Evolutionary conservation across 2,888 invertebrate species (phyloP), one percentile per base, ranked within the genome.

Genomic region (Pollenia angustigena): DNA sequence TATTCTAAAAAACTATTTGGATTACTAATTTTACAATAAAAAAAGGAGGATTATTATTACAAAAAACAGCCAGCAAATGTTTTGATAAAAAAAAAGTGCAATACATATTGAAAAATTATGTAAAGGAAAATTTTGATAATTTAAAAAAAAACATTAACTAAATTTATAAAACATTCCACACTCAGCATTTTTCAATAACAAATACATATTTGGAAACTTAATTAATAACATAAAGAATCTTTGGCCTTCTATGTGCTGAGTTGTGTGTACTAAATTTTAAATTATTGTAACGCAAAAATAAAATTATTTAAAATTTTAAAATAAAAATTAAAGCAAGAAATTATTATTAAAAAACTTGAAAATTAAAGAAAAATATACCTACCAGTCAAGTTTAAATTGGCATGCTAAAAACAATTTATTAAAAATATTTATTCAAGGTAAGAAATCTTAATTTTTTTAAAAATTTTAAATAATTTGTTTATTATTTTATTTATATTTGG

Each of bases 181-280:
- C 84, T 87, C 80, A 79, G 83, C 76, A 32, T 32, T 68, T 71
- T 74, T 66, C 54, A 58, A 50, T n/a, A 50, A 64, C 81, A 76
- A 75, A 50, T 78, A 75, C n/a, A 40, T 40, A 58, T 79, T 80
- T 80, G 23, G 72, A 50, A 62, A 52, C 48, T 54, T 52, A 40
- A 48, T 64, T 64, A 54, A 14, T 32, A 46, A 50, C 32, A 4
- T 7, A 50, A 46, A 64, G 32, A 42, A 52, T 75, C 10, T 81
- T 81, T 88, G 69, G 80, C 82, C 78, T 80, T 84, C 60, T 58
- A 16, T 79, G 83, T 76, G 81, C 89, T 89, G 88, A 85, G 88
- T 72, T 85, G 88, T 87, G 89, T 86, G 88, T 88, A 87, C 87
- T 69, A 88, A 85, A 88, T 89, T 88, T 62, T 32, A 32, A 32